Evolutionary conservation across 1,140 invertebrate genomes (phyloP).

Genomic region (Scaptomyza montana): DNA sequence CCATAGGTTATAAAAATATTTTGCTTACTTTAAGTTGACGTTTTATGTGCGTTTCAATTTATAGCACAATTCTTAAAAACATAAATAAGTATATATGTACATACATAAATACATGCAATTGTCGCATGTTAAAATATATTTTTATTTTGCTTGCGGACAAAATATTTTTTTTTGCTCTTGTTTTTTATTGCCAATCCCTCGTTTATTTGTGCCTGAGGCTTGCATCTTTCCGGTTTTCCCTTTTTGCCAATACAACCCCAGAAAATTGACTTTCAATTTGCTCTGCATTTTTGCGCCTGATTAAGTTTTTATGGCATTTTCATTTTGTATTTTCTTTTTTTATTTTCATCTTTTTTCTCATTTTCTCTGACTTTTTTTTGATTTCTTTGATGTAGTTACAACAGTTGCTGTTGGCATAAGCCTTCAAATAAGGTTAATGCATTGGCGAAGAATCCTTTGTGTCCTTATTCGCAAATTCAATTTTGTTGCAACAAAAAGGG

Average conservation of each 20-base stretch:
- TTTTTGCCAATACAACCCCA: constrained; percentile 11
- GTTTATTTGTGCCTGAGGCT: constrained; percentile 25
- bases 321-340: constrained; percentile 40
- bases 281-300: constrained; percentile 56
- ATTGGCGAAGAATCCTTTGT: constrained; percentile 47
- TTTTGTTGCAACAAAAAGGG: constrained; percentile 17
- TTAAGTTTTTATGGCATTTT: constrained; percentile 63
- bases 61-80: constrained; percentile 42
- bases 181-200: constrained; percentile 37
- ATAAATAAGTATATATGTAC: constrained; percentile 11
- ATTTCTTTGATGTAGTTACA: constrained; percentile 25
- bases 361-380: constrained; percentile 21
- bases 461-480: constrained; percentile 28
- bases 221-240: background rate
- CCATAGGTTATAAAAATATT: background rate
- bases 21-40: background rate
- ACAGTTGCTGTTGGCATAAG: constrained; percentile 1
- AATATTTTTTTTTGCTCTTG: constrained; percentile 37
- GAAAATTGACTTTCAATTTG: constrained; percentile 76
- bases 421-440: constrained; percentile 59
- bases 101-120: constrained; percentile 5
- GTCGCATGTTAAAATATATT: constrained; percentile 19
- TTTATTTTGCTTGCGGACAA: constrained; percentile 22
- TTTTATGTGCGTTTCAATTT: constrained; percentile 39
- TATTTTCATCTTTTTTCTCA: constrained; percentile 14